phyloP scores from a whole-genome alignment of 2,113 vertebrate genomes.

The Trichechus manatus region DNA sequence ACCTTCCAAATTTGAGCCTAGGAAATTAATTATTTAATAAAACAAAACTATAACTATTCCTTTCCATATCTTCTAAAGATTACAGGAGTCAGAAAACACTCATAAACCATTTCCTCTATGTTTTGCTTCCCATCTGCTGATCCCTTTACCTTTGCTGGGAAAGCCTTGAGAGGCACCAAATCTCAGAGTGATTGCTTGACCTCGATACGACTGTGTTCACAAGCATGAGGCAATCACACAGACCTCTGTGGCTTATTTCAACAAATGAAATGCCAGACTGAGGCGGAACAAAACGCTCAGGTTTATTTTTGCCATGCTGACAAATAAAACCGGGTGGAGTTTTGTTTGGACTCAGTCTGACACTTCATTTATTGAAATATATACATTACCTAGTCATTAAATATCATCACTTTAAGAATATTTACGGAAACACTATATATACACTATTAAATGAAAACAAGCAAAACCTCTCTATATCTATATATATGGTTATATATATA shows the following conservation, averaged over 20 bases:
- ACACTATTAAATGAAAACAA: constrained; percentile 43
- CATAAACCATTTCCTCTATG: not conserved
- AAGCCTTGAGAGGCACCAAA: not conserved
- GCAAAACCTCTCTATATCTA: not conserved
- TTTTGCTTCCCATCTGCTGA: constrained; percentile 25
- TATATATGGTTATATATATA: not conserved
- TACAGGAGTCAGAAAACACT: not conserved
- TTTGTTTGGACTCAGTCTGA: not conserved
- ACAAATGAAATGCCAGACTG: constrained; percentile 44
- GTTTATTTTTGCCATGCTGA: not conserved
- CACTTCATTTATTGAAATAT: not conserved
- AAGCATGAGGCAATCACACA: constrained; percentile 30
- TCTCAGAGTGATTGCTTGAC: not conserved
- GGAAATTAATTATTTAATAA: constrained; percentile 25
- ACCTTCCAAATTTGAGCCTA: not conserved
- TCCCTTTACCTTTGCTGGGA: constrained; percentile 10
- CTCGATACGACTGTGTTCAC: not conserved
- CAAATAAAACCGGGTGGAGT: not conserved
- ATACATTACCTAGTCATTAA: not conserved
- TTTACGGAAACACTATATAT: not conserved
- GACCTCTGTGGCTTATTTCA: constrained; percentile 48
- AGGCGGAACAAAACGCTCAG: not conserved
- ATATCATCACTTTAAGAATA: constrained; percentile 29
- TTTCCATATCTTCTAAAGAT: constrained; percentile 5
- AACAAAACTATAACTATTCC: not conserved